These are phyloP conservation scores for Norana najaformis DNA, from an alignment of 2,888 invertebrate species.

Conservation along the genomic window DNA sequence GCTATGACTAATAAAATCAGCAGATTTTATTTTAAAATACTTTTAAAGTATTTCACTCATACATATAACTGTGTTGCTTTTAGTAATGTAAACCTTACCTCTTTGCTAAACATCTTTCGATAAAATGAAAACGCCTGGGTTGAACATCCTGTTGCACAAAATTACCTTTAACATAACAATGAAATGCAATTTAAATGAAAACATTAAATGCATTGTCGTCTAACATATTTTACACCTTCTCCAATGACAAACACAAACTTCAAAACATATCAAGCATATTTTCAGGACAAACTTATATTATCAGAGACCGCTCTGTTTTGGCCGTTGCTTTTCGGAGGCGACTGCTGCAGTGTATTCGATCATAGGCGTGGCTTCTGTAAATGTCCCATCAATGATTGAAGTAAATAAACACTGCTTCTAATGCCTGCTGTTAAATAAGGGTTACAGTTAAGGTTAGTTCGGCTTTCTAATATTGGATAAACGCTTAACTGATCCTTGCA, in stretches of 20 bases:
- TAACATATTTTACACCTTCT: background rate
- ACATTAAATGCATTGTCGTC: background rate
- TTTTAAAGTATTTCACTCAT: background rate
- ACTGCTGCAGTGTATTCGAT: no score
- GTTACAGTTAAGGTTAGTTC: no score
- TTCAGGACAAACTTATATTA: no score
- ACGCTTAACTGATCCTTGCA: no score
- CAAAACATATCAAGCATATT: background rate
- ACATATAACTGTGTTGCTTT: background rate
- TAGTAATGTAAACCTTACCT: conserved; percentile 9
- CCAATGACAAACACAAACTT: background rate
- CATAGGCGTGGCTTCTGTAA: no score
- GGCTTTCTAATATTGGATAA: no score
- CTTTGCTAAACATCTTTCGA: background rate
- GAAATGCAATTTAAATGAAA: background rate
- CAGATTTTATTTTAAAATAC: no score
- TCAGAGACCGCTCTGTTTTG: no score
- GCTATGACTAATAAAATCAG: background rate
- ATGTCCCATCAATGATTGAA: no score
- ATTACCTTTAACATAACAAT: background rate
- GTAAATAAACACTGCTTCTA: no score
- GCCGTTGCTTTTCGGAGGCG: no score
- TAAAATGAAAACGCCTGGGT: background rate
- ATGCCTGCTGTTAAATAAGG: no score
- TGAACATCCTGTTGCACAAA: conserved; percentile 6